These are phyloP conservation scores for Halichoerus grypus DNA, from an alignment of 2,113 vertebrate species.

Conservation along the genomic window DNA sequence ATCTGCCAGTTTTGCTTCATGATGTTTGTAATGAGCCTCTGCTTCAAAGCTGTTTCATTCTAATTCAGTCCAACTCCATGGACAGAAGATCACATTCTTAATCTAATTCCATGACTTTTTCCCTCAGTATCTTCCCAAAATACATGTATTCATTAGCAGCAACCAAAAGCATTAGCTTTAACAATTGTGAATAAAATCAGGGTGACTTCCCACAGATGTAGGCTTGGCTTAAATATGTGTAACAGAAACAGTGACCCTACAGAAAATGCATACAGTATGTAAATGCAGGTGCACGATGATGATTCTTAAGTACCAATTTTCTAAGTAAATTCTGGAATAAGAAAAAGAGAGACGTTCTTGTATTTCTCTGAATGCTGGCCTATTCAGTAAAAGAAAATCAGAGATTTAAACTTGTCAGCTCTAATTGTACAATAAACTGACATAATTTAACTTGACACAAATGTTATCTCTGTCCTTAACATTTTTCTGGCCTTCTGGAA, in stretches of 20 bases:
- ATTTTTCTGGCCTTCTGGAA: neutral
- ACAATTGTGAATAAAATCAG: neutral
- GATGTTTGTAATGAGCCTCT: slow-evolving; percentile 5
- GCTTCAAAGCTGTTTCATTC: slow-evolving; percentile 49
- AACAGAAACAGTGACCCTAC: neutral
- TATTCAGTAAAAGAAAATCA: slow-evolving; percentile 46
- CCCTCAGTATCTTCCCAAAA: slow-evolving; percentile 7
- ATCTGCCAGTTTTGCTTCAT: slow-evolving; percentile 55
- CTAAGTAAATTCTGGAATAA: slow-evolving; percentile 30
- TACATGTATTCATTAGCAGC: slow-evolving; percentile 38
- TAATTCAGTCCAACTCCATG: slow-evolving; percentile 52
- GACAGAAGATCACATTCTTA: slow-evolving; percentile 48
- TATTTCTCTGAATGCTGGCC: neutral
- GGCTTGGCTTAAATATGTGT: neutral
- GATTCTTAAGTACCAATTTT: neutral
- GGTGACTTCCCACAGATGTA: neutral
- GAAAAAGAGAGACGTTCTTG: neutral
- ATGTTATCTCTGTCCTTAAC: neutral
- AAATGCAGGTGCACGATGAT: neutral
- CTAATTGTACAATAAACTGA: slow-evolving; percentile 15
- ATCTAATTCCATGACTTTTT: slow-evolving; percentile 49
- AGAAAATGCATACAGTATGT: neutral
- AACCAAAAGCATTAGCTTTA: slow-evolving; percentile 49
- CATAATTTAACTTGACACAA: slow-evolving; percentile 29
- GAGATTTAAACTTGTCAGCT: slow-evolving; percentile 48